Base-by-base conservation (phyloP, 2,113 vertebrate genomes). In the Planiliza haematocheilus region DNA sequence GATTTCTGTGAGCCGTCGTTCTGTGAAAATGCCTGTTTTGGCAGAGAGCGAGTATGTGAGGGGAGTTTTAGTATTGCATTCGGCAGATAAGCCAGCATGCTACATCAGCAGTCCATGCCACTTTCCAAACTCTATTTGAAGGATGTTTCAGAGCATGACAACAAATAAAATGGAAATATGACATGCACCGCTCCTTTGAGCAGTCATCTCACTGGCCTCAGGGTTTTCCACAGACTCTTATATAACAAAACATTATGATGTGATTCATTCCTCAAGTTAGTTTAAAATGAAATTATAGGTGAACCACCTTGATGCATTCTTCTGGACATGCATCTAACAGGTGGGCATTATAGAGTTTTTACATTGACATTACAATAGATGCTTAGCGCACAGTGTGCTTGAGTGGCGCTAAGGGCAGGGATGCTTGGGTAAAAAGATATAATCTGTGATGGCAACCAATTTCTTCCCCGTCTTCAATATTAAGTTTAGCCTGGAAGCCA, bases 1-100 rank as follows among this genome's bases (percentile, higher is more conserved):
- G 81, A 82, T 87, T 89, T 87, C 64, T 66, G 50, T 70, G 76
- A 84, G 79, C 80, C 4, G 51, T 64, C 77, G 72, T 68, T 63
- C 78, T 66, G 68, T 81, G 68, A 78, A 73, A 88, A 78, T 64
- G 60, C 21, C 70, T 67, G 57, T 69, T 74, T 71, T 82, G 77
- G 82, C 71, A 56, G 70, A 58, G 70, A 50, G 41, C 39, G 65
- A 66, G 39, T 30, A 20, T 57, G 21, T 71, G 66, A 74, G 73
- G 24, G 46, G 51, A 60, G 62, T 82, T 79, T 86, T 71, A 81
- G 65, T 53, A 50, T 74, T 79, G 71, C 68, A 77, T 71, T 81
- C 56, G 70, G 79, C 70, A 81, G 83, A 85, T 84, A 80, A 86
- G 65, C 72, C 59, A 70, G 43, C 57, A 50, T 60, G 70, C 61